phyloP scores from a whole-genome alignment of 2,888 invertebrate genomes.

The Ephialtes manifestator region DNA sequence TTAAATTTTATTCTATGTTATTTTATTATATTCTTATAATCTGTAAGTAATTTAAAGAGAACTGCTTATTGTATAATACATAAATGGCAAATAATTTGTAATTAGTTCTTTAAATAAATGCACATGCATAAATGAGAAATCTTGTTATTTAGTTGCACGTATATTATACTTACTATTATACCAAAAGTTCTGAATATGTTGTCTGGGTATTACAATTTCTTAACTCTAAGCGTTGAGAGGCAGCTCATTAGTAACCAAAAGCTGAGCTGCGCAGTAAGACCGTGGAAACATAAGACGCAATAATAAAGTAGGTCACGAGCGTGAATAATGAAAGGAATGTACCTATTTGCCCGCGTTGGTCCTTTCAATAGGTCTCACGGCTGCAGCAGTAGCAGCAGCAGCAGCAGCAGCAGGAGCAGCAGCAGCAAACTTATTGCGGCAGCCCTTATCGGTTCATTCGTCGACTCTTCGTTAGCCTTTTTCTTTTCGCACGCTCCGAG shows the following conservation, averaged over 20 bases:
- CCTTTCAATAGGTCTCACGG: constrained; percentile 50
- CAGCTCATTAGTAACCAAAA: constrained; percentile 54
- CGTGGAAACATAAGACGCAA: constrained; percentile 40
- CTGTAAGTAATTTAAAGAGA: too few relatives aligned
- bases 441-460: constrained; percentile 58
- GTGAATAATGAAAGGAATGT: constrained; percentile 50
- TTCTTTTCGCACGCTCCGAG: constrained; percentile 3
- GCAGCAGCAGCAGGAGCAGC: constrained; percentile 26
- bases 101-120: neutral
- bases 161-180: constrained; percentile 6
- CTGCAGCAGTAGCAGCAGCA: constrained; percentile 25
- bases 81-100: neutral
- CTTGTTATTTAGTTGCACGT: neutral
- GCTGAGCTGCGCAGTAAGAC: constrained; percentile 4
- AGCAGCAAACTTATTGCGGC: constrained; percentile 42
- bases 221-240: constrained; percentile 11
- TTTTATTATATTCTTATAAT: too few relatives aligned
- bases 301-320: constrained; percentile 51
- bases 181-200: constrained; percentile 19
- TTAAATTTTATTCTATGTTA: neutral
- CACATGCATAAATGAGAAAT: neutral
- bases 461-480: constrained; percentile 53
- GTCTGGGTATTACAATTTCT: constrained; percentile 11
- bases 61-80: too few relatives aligned
- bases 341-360: constrained; percentile 43